Evolutionary conservation across 2,797 vertebrate genomes (phyloP).

Genomic region (Catostomus latipinnis): DNA sequence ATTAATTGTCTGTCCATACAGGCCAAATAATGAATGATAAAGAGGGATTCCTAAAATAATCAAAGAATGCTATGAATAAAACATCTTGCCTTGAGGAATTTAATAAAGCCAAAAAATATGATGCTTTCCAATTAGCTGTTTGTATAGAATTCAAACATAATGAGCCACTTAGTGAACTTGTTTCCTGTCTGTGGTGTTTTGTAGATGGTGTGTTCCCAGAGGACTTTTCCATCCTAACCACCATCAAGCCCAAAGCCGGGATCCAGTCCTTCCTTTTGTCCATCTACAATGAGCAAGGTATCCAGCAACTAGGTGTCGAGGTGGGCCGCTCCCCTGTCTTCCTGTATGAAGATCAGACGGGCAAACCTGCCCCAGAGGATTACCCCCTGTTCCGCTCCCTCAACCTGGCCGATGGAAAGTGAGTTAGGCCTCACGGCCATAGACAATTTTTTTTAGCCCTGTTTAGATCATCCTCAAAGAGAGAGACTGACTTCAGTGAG

Average conservation of each 20-base stretch:
- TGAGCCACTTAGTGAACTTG: background rate
- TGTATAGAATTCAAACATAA: background rate
- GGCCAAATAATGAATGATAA: background rate
- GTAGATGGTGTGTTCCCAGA: slow-evolving; percentile 90
- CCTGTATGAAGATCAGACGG: slow-evolving; percentile 93
- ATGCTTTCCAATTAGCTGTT: background rate
- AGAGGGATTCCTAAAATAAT: background rate
- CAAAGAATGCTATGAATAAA: background rate
- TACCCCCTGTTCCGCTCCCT: slow-evolving; percentile 92
- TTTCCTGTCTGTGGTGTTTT: slow-evolving; percentile 9
- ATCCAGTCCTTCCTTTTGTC: slow-evolving; percentile 95
- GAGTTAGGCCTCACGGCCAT: slow-evolving; percentile 67
- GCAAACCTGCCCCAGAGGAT: slow-evolving; percentile 91
- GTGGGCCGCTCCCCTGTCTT: slow-evolving; percentile 95
- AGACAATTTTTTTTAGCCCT: slow-evolving; percentile 3
- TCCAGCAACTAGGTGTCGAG: slow-evolving; percentile 95
- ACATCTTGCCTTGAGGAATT: too few species aligned
- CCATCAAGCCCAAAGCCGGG: slow-evolving; percentile 90
- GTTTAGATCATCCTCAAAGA: slow-evolving; percentile 16
- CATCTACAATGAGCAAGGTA: slow-evolving; percentile 89
- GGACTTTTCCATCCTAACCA: slow-evolving; percentile 97
- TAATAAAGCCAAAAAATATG: background rate
- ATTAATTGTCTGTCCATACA: slow-evolving; percentile 32
- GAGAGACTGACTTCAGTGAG: slow-evolving; percentile 5
- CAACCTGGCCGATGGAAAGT: slow-evolving; percentile 96